A percentile compares a stretch with the other conserved stretches of the same genome.
Conservation (phyloP, 2,888 invertebrate species). For the Drosophila barbarae region DNA sequence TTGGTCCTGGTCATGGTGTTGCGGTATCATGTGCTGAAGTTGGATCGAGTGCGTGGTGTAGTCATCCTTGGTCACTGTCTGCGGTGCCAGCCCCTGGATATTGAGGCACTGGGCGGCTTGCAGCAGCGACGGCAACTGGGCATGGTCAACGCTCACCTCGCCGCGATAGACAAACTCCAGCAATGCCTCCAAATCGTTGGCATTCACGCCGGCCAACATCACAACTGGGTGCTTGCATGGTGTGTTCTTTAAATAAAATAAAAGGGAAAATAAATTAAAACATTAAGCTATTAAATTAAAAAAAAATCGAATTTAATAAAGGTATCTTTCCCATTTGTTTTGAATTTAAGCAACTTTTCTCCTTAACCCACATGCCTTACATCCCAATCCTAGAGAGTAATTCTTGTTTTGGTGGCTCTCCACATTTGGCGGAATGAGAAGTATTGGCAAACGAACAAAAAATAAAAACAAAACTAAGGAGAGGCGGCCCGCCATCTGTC, state of each 20-base stretch:
- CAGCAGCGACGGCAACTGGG: slow-evolving; percentile 82
- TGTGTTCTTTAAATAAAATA: slow-evolving; percentile 80
- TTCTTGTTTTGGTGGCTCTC: slow-evolving; percentile 6
- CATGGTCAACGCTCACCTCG: slow-evolving; percentile 84
- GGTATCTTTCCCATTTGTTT: background rate
- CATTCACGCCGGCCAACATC: slow-evolving; percentile 84
- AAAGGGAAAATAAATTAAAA: slow-evolving; percentile 1
- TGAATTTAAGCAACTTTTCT: background rate
- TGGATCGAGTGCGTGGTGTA: slow-evolving; percentile 80
- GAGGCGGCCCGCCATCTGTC: slow-evolving; percentile 10
- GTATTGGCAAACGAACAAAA: slow-evolving; percentile 9
- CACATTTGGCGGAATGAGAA: slow-evolving; percentile 7
- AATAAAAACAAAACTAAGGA: slow-evolving; percentile 27
- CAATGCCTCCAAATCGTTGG: slow-evolving; percentile 83
- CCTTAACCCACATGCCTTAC: background rate
- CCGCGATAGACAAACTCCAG: slow-evolving; percentile 84
- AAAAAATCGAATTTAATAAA: no score
- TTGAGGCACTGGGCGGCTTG: slow-evolving; percentile 84
- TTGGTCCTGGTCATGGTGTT: slow-evolving; percentile 80
- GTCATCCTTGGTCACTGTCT: slow-evolving; percentile 80
- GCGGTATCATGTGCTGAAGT: slow-evolving; percentile 80
- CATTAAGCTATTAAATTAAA: no score
- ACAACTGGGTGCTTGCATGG: slow-evolving; percentile 84
- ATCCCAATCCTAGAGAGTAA: slow-evolving; percentile 8
- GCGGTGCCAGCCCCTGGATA: slow-evolving; percentile 83